Evolutionary conservation across 2,888 invertebrate species (phyloP).

Genomic region (Odiellus spinosus): DNA sequence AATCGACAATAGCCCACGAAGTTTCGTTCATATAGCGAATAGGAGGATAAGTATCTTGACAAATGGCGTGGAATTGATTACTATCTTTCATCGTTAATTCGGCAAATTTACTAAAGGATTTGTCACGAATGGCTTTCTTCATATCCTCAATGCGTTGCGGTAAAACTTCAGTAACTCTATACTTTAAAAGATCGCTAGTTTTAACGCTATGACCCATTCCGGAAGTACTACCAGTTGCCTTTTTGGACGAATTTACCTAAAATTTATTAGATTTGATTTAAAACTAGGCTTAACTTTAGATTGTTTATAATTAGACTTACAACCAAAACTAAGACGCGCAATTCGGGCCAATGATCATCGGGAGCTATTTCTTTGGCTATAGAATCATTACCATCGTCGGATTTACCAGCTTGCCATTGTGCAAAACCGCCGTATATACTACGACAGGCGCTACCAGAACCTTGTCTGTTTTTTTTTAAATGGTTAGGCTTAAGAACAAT

Average conservation of each 20-base stretch:
- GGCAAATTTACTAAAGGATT: slow-evolving; percentile 70
- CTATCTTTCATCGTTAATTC: slow-evolving; percentile 91
- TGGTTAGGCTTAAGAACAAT: background rate
- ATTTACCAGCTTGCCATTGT: slow-evolving; percentile 46
- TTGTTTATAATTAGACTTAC: slow-evolving; percentile 42
- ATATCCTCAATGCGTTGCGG: slow-evolving; percentile 50
- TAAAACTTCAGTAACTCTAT: slow-evolving; percentile 54
- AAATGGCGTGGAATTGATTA: slow-evolving; percentile 89
- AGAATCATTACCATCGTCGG: slow-evolving; percentile 26
- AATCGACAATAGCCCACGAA: slow-evolving; percentile 58
- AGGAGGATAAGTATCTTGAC: slow-evolving; percentile 85
- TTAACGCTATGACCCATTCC: slow-evolving; percentile 70
- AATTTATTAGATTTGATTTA: background rate
- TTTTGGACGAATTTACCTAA: slow-evolving; percentile 44
- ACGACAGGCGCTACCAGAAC: slow-evolving; percentile 90
- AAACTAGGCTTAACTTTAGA: background rate
- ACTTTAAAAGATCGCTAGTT: slow-evolving; percentile 65
- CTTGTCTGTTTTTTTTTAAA: slow-evolving; percentile 21
- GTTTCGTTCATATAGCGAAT: slow-evolving; percentile 78
- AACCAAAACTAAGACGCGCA: slow-evolving; percentile 75
- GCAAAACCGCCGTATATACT: slow-evolving; percentile 92
- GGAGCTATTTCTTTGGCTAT: slow-evolving; percentile 39
- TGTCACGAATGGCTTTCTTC: slow-evolving; percentile 43
- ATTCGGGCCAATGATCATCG: slow-evolving; percentile 69
- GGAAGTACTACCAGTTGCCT: slow-evolving; percentile 66